phyloP scores from a whole-genome alignment of 2,888 invertebrate species.

The Megamerina dolium region DNA sequence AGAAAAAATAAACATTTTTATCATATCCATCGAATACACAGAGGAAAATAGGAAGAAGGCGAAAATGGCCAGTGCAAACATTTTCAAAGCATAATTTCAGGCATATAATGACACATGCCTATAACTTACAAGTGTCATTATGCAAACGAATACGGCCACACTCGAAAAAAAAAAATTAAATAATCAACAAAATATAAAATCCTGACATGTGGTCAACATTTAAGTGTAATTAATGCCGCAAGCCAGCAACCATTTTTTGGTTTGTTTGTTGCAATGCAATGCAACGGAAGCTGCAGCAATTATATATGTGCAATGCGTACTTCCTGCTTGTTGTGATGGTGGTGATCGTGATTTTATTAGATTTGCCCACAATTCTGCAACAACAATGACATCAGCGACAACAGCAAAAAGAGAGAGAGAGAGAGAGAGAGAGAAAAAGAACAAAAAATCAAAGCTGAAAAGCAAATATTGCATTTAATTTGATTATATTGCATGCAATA shows the following conservation, averaged over 20 bases:
- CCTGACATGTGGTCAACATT: constrained; percentile 48
- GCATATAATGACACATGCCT: no score
- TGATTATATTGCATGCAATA: constrained; percentile 1
- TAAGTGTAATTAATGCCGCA: constrained; percentile 49
- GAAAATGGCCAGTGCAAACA: background rate
- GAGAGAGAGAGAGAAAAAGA: no score
- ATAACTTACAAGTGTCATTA: no score
- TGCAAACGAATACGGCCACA: constrained; percentile 1
- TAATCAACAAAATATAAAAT: constrained; percentile 28
- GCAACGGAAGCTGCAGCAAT: constrained; percentile 23
- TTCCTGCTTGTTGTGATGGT: constrained; percentile 16
- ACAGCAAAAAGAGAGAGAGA: background rate
- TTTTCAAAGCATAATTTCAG: constrained; percentile 9
- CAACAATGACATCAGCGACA: background rate
- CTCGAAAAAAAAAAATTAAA: constrained; percentile 14
- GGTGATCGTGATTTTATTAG: background rate
- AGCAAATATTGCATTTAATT: constrained; percentile 4
- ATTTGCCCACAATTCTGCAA: background rate
- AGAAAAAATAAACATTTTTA: no score
- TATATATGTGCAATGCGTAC: constrained; percentile 16
- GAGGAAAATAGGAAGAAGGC: no score
- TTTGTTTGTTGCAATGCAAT: no score
- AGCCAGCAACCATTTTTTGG: no score
- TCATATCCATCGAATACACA: no score
- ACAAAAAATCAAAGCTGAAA: no score